Conservation (phyloP, 2,888 invertebrate genomes). For the Drosophila mayaguana region DNA sequence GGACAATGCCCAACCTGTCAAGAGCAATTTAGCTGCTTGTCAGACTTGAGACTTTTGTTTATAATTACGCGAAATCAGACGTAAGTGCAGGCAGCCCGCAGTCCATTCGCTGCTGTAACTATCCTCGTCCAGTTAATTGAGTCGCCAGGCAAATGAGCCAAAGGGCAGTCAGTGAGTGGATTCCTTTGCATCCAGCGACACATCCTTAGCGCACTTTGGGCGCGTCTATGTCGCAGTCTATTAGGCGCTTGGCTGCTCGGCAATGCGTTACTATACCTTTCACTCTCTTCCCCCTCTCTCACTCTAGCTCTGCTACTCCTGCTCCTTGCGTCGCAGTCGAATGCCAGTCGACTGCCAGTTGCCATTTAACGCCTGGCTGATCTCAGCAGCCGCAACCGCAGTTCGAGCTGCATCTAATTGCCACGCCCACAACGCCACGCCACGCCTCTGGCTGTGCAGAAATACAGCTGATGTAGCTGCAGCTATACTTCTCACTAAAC, state of each 20-base stretch:
- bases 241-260: constrained; percentile 73
- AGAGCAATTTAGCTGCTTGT: constrained; percentile 9
- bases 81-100: constrained; percentile 11
- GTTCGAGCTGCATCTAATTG: constrained; percentile 50
- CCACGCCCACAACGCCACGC: constrained; percentile 22
- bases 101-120: neutral
- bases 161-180: neutral
- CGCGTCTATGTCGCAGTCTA: constrained; percentile 66
- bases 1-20: constrained; percentile 22
- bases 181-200: neutral
- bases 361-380: constrained; percentile 76
- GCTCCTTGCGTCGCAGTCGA: constrained; percentile 28
- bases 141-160: constrained; percentile 40
- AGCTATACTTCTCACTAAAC: neutral
- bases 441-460: neutral
- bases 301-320: neutral
- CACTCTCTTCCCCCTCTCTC: neutral
- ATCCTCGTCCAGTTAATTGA: constrained; percentile 32
- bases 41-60: constrained; percentile 17
- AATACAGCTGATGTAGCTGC: neutral
- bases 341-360: constrained; percentile 63
- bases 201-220: constrained; percentile 8
- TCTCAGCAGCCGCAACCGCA: constrained; percentile 31
- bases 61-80: constrained; percentile 18
- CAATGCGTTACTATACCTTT: constrained; percentile 4